Evolutionary conservation across 2,888 invertebrate genomes (phyloP).

Genomic region (Agonopterix alstromeriana): DNA sequence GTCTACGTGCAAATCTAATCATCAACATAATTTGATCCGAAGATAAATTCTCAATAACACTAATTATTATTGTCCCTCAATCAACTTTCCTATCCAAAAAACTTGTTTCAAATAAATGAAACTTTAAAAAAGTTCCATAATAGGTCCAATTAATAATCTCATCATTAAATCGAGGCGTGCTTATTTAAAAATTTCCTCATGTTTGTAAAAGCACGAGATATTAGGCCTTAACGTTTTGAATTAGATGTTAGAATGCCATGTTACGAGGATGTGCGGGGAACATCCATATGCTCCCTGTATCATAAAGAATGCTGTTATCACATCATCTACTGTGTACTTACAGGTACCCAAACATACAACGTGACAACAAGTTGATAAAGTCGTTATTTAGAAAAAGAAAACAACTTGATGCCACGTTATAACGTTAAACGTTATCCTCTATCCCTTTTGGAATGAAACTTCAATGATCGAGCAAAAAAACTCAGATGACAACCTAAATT

Average conservation of each 20-base stretch:
- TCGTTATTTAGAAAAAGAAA: slow-evolving; percentile 5
- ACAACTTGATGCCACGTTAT: slow-evolving; percentile 39
- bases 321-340: slow-evolving; percentile 64
- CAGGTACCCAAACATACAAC: slow-evolving; percentile 59
- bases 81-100: no score
- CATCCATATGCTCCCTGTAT: slow-evolving; percentile 38
- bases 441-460: slow-evolving; percentile 36
- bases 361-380: slow-evolving; percentile 44
- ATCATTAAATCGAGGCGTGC: no score
- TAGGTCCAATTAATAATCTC: no score
- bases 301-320: slow-evolving; percentile 51
- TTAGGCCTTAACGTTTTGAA: no score
- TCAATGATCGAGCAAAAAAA: slow-evolving; percentile 32
- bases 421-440: slow-evolving; percentile 36
- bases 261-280: slow-evolving; percentile 38
- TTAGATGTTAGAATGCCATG: slow-evolving; percentile 17
- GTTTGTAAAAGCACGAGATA: no score
- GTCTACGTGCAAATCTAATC: slow-evolving; percentile 4
- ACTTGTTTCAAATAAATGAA: no score
- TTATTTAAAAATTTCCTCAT: no score
- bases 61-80: no score
- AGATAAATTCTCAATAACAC: no score
- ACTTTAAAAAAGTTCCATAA: no score
- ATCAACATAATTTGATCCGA: no score
- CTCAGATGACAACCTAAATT: background rate